These are phyloP conservation scores for Ptilonorhynchus violaceus DNA, from an alignment of 2,113 vertebrate species.

Conservation along the genomic window DNA sequence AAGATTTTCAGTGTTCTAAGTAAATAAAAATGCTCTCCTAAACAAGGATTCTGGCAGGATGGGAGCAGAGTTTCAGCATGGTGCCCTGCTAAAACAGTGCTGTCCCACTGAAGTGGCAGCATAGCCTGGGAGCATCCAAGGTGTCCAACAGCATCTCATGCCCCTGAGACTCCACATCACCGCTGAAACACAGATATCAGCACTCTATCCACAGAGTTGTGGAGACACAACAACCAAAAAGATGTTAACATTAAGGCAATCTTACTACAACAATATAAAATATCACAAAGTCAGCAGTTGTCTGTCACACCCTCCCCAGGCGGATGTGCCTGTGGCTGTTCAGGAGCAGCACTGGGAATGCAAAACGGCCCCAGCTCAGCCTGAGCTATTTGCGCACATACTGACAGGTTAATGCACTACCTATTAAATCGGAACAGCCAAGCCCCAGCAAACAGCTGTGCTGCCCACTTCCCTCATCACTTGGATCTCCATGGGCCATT, in stretches of 20 bases:
- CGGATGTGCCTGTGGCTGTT: rapidly evolving
- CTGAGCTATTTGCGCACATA: not conserved
- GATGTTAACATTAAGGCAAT: not conserved
- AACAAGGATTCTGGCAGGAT: not conserved
- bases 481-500: not conserved
- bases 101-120: not conserved
- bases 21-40: not conserved
- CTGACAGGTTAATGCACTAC: not conserved
- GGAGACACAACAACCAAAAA: not conserved
- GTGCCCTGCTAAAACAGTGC: not conserved
- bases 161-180: not conserved
- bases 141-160: not conserved
- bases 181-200: not conserved
- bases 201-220: not conserved
- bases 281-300: not conserved
- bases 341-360: not conserved
- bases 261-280: not conserved
- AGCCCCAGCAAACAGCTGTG: not conserved
- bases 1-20: not conserved
- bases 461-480: not conserved
- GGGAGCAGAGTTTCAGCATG: not conserved
- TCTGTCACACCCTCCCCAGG: rapidly evolving
- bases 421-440: not conserved
- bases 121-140: not conserved
- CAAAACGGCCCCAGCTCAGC: not conserved